Base-by-base conservation (phyloP, 2,888 invertebrate genomes). In the Callimorpha dominula region DNA sequence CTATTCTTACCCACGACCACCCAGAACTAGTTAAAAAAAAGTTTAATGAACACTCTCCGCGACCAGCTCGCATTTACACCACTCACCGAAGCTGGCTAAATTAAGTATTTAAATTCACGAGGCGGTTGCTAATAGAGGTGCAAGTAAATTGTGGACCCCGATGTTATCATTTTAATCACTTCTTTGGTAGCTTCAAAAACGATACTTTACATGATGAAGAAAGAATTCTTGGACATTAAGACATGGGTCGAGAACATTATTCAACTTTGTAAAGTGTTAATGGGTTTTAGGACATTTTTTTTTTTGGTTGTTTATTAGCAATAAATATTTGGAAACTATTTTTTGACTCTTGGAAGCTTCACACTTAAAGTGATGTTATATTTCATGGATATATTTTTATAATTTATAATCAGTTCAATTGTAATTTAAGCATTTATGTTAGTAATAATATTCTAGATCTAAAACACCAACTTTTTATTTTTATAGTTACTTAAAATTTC, bases 101-200 rank as follows among this genome's bases (percentile, higher is more conserved):
- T 91, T 89, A 87, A 90, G 91, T 91, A 93, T 93, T 93, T 91
- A 93, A 93, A 92, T 93, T 92, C 90, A 90, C 90, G 87, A 87
- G 81, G 78, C 84, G 83, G 77, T 81, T 82, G 84, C 88, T 88
- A 88, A 90, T 89, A 90, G 85, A 86, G 87, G 88, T 81, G 83
- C 81, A 70, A 85, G 89, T 92, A 92, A 91, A 92, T 91, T 90
- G 89, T 88, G 78, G 82, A 76, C 74, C 75, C 75, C 80, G 93
- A 94, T 94, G 83, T 81, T 92, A 93, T 94, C 94, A 70, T 71
- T 78, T 89, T 94, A 93, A 94, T 93, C 92, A 93, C 92, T 93
- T 93, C 92, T 92, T 94, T 90, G 89, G 91, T 89, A 91, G 88
- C 85, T 80, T 78, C 84, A 88, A 89, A 89, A 90, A 88, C 77